These are phyloP conservation scores for Achroia grisella DNA, from an alignment of 1,140 invertebrate genomes.

Conservation along the genomic window DNA sequence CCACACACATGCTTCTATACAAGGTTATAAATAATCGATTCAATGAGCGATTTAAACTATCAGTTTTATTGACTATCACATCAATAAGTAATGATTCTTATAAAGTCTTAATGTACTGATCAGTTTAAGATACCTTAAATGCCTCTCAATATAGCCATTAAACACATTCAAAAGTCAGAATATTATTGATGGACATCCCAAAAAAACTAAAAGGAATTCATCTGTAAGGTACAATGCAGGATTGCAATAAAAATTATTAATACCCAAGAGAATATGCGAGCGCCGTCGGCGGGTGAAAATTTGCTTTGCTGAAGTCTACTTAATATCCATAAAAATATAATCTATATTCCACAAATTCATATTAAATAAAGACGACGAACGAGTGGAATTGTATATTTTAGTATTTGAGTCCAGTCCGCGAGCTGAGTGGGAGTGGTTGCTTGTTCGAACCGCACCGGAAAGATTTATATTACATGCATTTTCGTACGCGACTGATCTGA, in stretches of 20 bases:
- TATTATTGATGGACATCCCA: constrained; percentile 58
- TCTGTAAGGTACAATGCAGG: constrained; percentile 53
- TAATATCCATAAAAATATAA: constrained; percentile 30
- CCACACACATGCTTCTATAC: no score
- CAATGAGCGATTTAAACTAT: no score
- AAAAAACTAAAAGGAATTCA: constrained; percentile 47
- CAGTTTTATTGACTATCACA: no score
- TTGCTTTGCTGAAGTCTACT: background rate
- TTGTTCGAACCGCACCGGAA: constrained; percentile 67
- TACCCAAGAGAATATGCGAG: constrained; percentile 45
- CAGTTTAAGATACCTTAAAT: constrained; percentile 45
- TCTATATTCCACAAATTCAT: constrained; percentile 40
- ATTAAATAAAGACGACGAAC: constrained; percentile 65
- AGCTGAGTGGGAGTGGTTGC: constrained; percentile 61
- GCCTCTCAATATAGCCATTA: constrained; percentile 40
- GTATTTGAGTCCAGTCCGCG: constrained; percentile 50
- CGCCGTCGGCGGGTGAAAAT: constrained; percentile 20
- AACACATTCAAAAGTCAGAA: constrained; percentile 61
- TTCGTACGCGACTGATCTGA: constrained; percentile 67
- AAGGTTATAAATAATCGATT: no score
- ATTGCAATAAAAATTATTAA: constrained; percentile 69
- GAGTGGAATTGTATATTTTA: constrained; percentile 71
- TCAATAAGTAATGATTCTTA: constrained; percentile 30
- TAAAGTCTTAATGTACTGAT: constrained; percentile 32
- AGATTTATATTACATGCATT: constrained; percentile 72